These are phyloP conservation scores for Neodontobutis hainanensis DNA, from an alignment of 2,113 vertebrate species.

Conservation along the genomic window DNA sequence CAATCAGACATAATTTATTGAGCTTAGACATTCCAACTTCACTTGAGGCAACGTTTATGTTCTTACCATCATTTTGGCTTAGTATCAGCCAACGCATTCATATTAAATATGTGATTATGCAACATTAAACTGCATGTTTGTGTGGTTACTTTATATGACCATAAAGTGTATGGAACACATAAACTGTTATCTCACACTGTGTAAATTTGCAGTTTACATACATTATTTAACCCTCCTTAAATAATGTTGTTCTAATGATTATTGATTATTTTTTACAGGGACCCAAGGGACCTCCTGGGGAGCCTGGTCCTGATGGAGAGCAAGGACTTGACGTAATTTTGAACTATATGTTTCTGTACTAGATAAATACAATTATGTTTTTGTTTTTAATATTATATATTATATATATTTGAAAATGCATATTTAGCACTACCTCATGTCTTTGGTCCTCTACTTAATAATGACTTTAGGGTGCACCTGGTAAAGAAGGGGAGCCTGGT, in stretches of 20 bases:
- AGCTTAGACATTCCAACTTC: constrained; percentile 24
- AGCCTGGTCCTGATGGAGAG: constrained; percentile 87
- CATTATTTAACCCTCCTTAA: neutral
- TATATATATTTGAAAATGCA: neutral
- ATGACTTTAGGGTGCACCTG: constrained; percentile 84
- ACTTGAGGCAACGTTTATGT: constrained; percentile 40
- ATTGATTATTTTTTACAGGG: constrained; percentile 79
- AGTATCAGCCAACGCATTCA: constrained; percentile 21
- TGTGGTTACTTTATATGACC: constrained; percentile 1
- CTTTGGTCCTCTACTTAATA: neutral
- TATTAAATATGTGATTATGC: constrained; percentile 8
- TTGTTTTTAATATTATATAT: neutral
- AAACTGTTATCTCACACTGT: neutral
- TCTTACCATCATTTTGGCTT: constrained; percentile 56
- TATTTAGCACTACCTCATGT: neutral
- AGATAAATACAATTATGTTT: neutral
- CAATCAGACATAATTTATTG: constrained; percentile 51
- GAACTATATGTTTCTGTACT: neutral
- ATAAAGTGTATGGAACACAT: no score
- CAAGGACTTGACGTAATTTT: constrained; percentile 86
- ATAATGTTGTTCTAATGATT: neutral
- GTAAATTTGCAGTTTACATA: constrained; percentile 15
- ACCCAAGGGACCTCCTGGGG: constrained; percentile 86
- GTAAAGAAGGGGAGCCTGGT: constrained; percentile 88
- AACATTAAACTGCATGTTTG: constrained; percentile 14